phyloP scores from a whole-genome alignment of 1,140 invertebrate genomes.

The Drosophila guanche region DNA sequence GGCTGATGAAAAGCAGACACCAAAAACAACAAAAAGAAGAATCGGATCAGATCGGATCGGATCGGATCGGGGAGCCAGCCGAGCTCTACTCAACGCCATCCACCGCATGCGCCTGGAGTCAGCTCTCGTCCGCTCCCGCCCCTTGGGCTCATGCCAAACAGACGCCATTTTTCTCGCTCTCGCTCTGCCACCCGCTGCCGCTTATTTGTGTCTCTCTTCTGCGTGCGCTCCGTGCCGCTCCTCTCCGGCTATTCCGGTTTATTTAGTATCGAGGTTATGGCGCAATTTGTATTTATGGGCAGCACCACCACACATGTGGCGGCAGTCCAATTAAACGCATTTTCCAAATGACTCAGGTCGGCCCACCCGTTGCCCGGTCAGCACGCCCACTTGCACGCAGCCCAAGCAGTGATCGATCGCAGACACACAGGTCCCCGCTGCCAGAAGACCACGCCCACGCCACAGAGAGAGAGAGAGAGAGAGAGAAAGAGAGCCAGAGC shows the following conservation, averaged over 20 bases:
- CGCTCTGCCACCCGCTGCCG: background rate
- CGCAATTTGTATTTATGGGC: conserved; percentile 78
- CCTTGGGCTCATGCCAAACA: conserved; percentile 42
- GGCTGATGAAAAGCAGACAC: conserved; percentile 73
- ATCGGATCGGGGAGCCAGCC: no score
- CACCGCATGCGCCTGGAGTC: background rate
- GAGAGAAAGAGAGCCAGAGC: background rate
- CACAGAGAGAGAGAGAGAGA: background rate
- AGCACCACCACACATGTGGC: conserved; percentile 44
- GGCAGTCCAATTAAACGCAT: conserved; percentile 69
- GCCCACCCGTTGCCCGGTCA: conserved; percentile 6
- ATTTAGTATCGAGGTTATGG: conserved; percentile 78
- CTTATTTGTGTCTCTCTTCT: background rate
- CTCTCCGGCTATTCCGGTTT: conserved; percentile 39
- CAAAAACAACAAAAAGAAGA: conserved; percentile 22
- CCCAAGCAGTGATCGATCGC: background rate
- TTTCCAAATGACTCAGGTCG: conserved; percentile 52
- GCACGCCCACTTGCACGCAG: conserved; percentile 20
- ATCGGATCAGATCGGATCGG: conserved; percentile 24
- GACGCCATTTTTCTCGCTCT: conserved; percentile 61
- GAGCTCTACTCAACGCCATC: background rate
- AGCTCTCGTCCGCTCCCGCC: conserved; percentile 1
- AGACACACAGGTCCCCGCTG: background rate
- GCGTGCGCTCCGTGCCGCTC: no score
- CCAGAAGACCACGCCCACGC: conserved; percentile 21